Evolutionary conservation across 2,888 invertebrate species (phyloP), one percentile per base, ranked within the genome.

Genomic region (Tridacna crocea): DNA sequence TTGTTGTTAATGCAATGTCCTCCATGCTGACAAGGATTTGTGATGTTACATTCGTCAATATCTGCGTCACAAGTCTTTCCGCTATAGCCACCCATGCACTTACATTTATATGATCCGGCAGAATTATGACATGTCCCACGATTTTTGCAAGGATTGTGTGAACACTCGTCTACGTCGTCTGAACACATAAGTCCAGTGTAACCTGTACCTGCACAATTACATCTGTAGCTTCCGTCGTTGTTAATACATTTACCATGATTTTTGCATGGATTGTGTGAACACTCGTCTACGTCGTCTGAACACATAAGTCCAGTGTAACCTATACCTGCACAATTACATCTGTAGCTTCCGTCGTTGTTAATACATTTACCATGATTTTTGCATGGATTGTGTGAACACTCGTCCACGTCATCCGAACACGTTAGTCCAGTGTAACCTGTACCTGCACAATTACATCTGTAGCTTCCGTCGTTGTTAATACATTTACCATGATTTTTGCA

Each of bases 331-430:
- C 92, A 93, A 3, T 76, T 58, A 76, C 92, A 93, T 55, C 75
- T 80, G 81, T 88, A 93, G 0, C 88, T 87, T 12, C 92, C 92
- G 22, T 84, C 46, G 10, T 81, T 89, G 82, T 92, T 92, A 58
- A 98, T 97, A 94, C 99, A 99, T 0, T 98, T 99, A 70, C 98
- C 99, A 0, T 98, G 98, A 92, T 98, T 97, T 27, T 70, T 24
- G 46, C 68, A 70, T 3, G 68, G 68, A 66, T 66, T 66, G 8
- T 48, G 1, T 46, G 15, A n/a, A 19, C 63, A 63, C 27, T 63
- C 63, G 63, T 63, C 24, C 13, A 63, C 17, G 63, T 63, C 63
- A 13, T 11, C 27, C 2, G 63, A 15, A 27, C 63, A 63, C 17
- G 15, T 26, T 26, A 27, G 24, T 26, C 63, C 63, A 8, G 19